Evolutionary conservation across 2,888 invertebrate genomes (phyloP).

Genomic region (Cheilosia grossa): DNA sequence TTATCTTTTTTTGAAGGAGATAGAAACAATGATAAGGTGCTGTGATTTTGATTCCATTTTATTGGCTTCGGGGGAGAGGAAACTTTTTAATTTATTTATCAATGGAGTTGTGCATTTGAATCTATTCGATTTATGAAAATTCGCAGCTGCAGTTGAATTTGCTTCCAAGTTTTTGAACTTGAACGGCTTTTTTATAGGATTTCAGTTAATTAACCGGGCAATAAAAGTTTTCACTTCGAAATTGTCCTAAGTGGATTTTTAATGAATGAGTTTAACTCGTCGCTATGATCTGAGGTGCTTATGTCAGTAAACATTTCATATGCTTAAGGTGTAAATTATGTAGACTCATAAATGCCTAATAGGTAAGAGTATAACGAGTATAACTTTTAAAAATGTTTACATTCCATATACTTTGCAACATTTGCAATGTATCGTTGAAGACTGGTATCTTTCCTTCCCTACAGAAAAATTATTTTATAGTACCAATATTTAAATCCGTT

Average conservation of each 20-base stretch:
- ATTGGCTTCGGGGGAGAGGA: conserved; percentile 54
- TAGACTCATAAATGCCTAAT: no score
- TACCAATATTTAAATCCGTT: no score
- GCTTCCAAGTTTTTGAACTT: conserved; percentile 35
- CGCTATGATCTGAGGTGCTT: no score
- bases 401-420: no score
- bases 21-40: conserved; percentile 52
- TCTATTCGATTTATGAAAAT: conserved; percentile 65
- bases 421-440: no score
- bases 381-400: no score
- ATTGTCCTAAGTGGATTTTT: background rate
- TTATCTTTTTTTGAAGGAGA: conserved; percentile 39
- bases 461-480: no score
- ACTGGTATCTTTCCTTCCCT: no score
- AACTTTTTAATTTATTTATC: conserved; percentile 70
- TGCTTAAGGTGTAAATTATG: no score
- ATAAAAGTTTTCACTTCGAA: background rate
- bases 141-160: conserved; percentile 20
- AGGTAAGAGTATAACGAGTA: no score
- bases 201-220: conserved; percentile 34
- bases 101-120: conserved; percentile 43
- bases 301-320: no score
- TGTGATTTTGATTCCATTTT: conserved; percentile 67
- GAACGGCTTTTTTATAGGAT: conserved; percentile 30
- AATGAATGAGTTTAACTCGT: no score